Percentiles rank a stretch among this genome's conserved stretches.
Conservation (phyloP, 2,888 invertebrate species). For the Trilocha varians region DNA sequence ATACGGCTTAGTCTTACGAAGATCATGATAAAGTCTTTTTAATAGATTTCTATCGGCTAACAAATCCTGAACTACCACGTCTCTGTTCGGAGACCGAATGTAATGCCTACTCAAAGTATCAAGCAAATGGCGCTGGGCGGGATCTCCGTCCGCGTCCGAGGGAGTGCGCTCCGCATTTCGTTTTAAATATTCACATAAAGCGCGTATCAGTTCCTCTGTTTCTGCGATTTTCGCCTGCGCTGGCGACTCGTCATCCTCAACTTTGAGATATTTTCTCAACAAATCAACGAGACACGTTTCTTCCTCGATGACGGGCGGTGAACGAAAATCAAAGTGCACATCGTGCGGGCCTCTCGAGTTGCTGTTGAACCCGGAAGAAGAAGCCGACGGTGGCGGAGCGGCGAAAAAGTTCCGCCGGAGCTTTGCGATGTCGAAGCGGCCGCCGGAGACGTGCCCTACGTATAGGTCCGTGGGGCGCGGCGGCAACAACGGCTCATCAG, state of each 20-base stretch:
- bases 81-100: conserved; percentile 76
- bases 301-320: conserved; percentile 48
- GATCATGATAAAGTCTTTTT: conserved; percentile 81
- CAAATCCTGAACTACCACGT: conserved; percentile 80
- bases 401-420: conserved; percentile 79
- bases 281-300: conserved; percentile 75
- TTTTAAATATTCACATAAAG: conserved; percentile 74
- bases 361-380: conserved; percentile 40
- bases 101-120: conserved; percentile 81
- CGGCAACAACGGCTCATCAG: conserved; percentile 73
- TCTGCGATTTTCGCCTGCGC: conserved; percentile 58
- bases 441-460: conserved; percentile 70
- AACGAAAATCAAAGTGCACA: conserved; percentile 22
- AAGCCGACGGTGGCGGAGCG: conserved; percentile 41
- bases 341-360: conserved; percentile 32
- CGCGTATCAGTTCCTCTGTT: conserved; percentile 77
- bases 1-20: conserved; percentile 77
- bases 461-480: conserved; percentile 62
- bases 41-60: conserved; percentile 81
- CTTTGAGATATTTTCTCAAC: conserved; percentile 77
- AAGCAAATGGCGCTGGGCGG: conserved; percentile 68
- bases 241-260: conserved; percentile 61
- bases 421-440: conserved; percentile 79
- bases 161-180: conserved; percentile 48
- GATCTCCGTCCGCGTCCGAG: conserved; percentile 40